Conservation (phyloP, 2,888 invertebrate genomes). For the Amphipoea oculea region DNA sequence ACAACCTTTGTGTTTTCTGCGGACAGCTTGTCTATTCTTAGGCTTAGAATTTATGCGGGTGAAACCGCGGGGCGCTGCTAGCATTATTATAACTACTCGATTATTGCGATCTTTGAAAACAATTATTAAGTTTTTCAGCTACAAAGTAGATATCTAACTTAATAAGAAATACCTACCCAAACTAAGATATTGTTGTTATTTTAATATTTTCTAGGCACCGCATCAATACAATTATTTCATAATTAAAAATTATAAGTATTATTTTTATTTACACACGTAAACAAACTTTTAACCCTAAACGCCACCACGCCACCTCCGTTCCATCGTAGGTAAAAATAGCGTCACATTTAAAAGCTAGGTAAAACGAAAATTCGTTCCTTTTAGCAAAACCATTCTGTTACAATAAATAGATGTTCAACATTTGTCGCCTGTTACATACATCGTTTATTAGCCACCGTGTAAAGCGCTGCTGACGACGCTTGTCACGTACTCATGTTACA, state of each 20-base stretch:
- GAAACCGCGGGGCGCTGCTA: too few species aligned
- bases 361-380: background rate
- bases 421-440: background rate
- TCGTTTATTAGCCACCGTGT: conserved; percentile 19
- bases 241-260: too few species aligned
- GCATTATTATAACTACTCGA: too few species aligned
- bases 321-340: background rate
- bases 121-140: conserved; percentile 16
- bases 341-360: background rate
- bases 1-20: background rate
- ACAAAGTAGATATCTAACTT: background rate
- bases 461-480: conserved; percentile 12
- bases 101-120: conserved; percentile 11
- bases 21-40: conserved; percentile 14
- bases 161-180: background rate
- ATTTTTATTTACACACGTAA: too few species aligned
- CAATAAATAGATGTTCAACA: conserved; percentile 7
- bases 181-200: background rate
- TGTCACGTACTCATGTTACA: conserved; percentile 12
- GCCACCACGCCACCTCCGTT: background rate
- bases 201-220: background rate
- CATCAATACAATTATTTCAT: background rate
- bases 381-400: background rate
- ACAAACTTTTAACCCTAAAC: background rate
- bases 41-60: background rate